These are phyloP conservation scores for Pristionchus fissidentatus DNA, from an alignment of 2,888 invertebrate species.

Conservation along the genomic window DNA sequence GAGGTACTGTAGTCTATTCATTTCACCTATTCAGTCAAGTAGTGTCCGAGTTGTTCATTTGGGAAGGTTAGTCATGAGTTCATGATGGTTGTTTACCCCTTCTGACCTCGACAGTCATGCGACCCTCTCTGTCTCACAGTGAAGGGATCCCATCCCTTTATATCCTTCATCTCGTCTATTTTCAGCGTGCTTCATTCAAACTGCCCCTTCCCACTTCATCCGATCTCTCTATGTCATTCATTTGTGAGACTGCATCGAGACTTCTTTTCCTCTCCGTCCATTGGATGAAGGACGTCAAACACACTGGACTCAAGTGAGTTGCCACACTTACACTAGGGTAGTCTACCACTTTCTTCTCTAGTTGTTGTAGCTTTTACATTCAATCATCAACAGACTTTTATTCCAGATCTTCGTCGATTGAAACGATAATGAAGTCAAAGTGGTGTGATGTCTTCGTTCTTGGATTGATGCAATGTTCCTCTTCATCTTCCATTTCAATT, in stretches of 20 bases:
- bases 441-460: conserved; percentile 94
- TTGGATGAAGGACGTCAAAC: conserved; percentile 84
- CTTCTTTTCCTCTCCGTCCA: conserved; percentile 90
- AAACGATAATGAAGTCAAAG: conserved; percentile 86
- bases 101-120: too few species aligned
- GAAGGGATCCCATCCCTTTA: too few species aligned
- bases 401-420: conserved; percentile 84
- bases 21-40: too few species aligned
- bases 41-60: too few species aligned
- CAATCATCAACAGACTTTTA: too few species aligned
- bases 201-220: conserved; percentile 86
- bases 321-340: conserved; percentile 80
- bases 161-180: conserved; percentile 5
- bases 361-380: too few species aligned
- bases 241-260: conserved; percentile 91
- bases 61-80: too few species aligned
- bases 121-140: too few species aligned
- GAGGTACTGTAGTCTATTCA: conserved; percentile 49
- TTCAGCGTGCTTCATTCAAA: conserved; percentile 82
- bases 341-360: conserved; percentile 77
- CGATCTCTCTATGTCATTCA: conserved; percentile 92
- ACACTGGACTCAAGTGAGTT: conserved; percentile 54
- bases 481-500: conserved; percentile 76
- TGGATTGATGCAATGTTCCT: conserved; percentile 88
- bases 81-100: too few species aligned